These are phyloP conservation scores for Hyperoodon ampullatus DNA, from an alignment of 2,113 vertebrate genomes.

Conservation along the genomic window DNA sequence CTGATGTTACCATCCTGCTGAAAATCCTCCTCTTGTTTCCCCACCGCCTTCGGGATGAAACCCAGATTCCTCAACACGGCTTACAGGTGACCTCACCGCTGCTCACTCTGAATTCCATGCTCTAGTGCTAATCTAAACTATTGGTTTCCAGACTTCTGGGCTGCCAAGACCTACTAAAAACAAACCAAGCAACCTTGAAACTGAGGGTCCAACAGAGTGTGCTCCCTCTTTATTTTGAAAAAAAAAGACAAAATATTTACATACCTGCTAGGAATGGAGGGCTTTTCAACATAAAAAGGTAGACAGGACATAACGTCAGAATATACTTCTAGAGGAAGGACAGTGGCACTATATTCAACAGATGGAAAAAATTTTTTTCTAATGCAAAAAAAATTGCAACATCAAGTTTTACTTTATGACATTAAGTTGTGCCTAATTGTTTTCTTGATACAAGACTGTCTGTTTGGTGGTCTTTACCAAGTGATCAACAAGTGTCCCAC, in stretches of 20 bases:
- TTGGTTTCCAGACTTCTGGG: not conserved
- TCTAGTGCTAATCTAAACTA: not conserved
- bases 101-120: not conserved
- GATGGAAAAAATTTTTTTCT: not conserved
- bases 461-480: not conserved
- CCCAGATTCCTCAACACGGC: not conserved
- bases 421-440: not conserved
- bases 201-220: not conserved
- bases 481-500: not conserved
- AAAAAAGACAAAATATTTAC: not conserved
- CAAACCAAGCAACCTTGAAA: not conserved
- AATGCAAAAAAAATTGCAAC: not conserved
- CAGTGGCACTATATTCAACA: not conserved
- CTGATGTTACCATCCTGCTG: not conserved
- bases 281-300: not conserved
- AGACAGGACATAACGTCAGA: not conserved
- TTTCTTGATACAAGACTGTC: not conserved
- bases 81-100: not conserved
- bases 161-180: not conserved
- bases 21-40: not conserved
- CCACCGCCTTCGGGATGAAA: not conserved
- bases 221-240: not conserved
- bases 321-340: not conserved
- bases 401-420: not conserved
- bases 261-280: not conserved